Base-by-base conservation (phyloP, 2,113 vertebrate species). In the Smithornis capensis region DNA sequence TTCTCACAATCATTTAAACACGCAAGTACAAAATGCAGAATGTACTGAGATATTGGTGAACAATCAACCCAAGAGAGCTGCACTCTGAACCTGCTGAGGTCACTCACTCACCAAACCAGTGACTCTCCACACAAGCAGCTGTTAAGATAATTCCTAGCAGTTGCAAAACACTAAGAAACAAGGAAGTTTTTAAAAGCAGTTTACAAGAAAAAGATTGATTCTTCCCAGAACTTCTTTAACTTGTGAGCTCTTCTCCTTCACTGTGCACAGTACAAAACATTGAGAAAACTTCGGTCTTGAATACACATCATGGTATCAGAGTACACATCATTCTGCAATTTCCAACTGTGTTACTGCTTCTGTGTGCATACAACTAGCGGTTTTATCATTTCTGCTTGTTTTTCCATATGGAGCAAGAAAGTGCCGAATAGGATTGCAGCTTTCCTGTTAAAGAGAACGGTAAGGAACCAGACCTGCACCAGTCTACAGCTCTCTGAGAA, bases 361-460 rank as follows among this genome's bases (percentile, higher is more conserved):
- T 62, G 14, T 27, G 28, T 35, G 33, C 42, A 10, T 10, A 27
- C 0, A 0, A 11, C 25, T 50, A 23, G 23, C 53, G 31, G 45
- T 84, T 87, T 78, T 53, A 59, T 53, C 8, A 37, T 29, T 78
- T 45, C 38, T 82, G 14, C 19, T 75, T 62, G 15, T 5, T 75
- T 82, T 83, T 42, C 35, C 38, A 45, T 16, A 50, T 4, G 35
- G 47, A 84, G 52, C 33, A 91, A 56, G 21, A 25, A 89, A 80
- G n/a, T 25, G 45, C 37, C 77, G 35, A 92, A 47, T 11, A 73
- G 68, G 29, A 86, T 28, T 76, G 55, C 8, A 55, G 49, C 11
- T 87, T 31, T 77, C 25, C 37, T 77, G 17, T 70, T 38, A 49
- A 37, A 81, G 7, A 67, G 25, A 28, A 25, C n/a, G n/a, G 22